Conservation (phyloP, 2,113 vertebrate genomes). For the Oreochromis spilurus region DNA sequence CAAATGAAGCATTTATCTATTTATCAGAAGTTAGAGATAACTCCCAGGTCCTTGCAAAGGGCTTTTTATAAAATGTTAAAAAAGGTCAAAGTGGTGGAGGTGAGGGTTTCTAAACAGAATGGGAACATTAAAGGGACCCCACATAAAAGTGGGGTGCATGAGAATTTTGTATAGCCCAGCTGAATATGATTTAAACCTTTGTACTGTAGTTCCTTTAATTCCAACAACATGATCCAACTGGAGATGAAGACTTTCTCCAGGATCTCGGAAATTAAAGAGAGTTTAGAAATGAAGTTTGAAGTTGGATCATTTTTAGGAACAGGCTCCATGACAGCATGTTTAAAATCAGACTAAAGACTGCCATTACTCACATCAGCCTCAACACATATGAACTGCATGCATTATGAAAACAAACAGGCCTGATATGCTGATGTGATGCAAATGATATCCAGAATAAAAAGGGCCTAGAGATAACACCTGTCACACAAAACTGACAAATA, state of each 20-base stretch:
- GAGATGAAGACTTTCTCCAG: neutral
- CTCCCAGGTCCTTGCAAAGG: neutral
- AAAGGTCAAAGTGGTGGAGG: neutral
- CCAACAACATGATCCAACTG: neutral
- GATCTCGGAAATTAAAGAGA: neutral
- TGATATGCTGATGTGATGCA: neutral
- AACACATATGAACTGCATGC: neutral
- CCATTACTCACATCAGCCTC: neutral
- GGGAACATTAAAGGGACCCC: too few species aligned
- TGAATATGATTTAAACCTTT: neutral
- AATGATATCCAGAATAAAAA: neutral
- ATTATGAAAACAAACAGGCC: neutral
- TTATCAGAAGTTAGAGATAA: neutral
- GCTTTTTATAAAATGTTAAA: neutral
- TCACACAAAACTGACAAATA: neutral
- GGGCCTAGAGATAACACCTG: neutral
- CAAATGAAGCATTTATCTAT: neutral
- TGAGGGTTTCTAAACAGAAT: neutral
- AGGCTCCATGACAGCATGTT: neutral
- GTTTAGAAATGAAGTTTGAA: neutral
- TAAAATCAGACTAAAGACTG: neutral
- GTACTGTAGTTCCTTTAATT: neutral
- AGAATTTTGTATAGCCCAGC: neutral
- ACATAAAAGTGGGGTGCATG: neutral
- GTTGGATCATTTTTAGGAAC: neutral